Evolutionary conservation across 92 coral and sea anemone species (phyloP).

Genomic region (Diadumene lineata): DNA sequence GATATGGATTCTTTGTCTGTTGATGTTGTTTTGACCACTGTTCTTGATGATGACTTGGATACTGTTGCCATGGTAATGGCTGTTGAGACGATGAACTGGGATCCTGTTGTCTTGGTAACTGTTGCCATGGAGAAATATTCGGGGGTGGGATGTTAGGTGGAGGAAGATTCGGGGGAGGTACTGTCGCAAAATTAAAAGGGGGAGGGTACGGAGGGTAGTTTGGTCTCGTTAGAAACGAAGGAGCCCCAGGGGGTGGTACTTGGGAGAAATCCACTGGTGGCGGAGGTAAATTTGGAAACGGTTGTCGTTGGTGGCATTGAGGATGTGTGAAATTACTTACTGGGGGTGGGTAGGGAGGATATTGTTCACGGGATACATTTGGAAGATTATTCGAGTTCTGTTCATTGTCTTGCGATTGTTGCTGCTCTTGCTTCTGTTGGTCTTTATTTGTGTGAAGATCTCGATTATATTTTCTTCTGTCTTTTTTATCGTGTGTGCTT

Average conservation of each 20-base stretch:
- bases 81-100: background rate
- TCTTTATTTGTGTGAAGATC: background rate
- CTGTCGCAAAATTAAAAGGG: background rate
- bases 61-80: conserved; percentile 28
- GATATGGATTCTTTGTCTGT: background rate
- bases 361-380: conserved; percentile 1
- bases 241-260: conserved; percentile 25
- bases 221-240: conserved; percentile 1
- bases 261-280: conserved; percentile 37
- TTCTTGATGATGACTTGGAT: conserved; percentile 10
- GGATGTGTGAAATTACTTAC: conserved; percentile 42
- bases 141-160: too few species aligned
- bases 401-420: background rate
- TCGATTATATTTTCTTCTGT: background rate
- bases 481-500: background rate
- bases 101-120: conserved; percentile 7
- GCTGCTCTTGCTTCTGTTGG: background rate
- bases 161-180: conserved; percentile 17
- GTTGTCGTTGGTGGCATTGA: conserved; percentile 3
- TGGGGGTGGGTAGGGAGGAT: conserved; percentile 64
- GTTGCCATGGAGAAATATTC: conserved; percentile 39
- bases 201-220: conserved; percentile 23
- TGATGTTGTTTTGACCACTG: background rate
- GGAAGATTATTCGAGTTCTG: conserved; percentile 14
- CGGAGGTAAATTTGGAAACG: conserved; percentile 33